Conservation (phyloP, 2,888 invertebrate species). For the Thera obeliscata region DNA sequence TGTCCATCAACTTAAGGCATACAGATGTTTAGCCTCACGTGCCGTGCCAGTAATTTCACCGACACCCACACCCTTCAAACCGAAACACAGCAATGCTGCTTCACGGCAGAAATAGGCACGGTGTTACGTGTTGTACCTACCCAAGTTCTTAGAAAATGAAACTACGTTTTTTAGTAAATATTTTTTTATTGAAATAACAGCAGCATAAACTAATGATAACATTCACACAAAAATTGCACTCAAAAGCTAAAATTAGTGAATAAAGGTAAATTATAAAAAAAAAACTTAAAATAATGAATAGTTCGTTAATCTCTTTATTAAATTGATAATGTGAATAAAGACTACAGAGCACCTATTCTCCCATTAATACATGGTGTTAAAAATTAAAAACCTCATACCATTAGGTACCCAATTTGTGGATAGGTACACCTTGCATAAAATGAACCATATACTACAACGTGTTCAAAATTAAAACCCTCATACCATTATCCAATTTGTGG, state of each 20-base stretch:
- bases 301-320: conserved; percentile 19
- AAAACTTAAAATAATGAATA: conserved; percentile 8
- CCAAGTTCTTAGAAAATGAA: conserved; percentile 3
- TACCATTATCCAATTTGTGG: no score
- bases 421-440: no score
- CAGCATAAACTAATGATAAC: conserved; percentile 58
- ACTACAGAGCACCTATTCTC: conserved; percentile 15
- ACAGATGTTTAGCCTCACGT: no score
- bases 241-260: conserved; percentile 41
- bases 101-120: no score
- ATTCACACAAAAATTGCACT: conserved; percentile 64
- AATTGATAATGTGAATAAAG: conserved; percentile 6
- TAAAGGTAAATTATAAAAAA: conserved; percentile 12
- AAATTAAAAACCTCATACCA: not conserved
- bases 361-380: not conserved
- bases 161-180: conserved; percentile 42
- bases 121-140: no score
- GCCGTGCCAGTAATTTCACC: no score
- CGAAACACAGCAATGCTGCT: no score
- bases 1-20: no score
- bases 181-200: conserved; percentile 70
- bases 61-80: no score
- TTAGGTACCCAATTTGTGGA: no score
- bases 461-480: no score
- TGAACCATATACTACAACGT: no score